A percentile compares a stretch with the other conserved stretches of the same genome.
These are phyloP conservation scores for Eutrigla gurnardus DNA, from an alignment of 2,797 vertebrate species.

Conservation along the genomic window DNA sequence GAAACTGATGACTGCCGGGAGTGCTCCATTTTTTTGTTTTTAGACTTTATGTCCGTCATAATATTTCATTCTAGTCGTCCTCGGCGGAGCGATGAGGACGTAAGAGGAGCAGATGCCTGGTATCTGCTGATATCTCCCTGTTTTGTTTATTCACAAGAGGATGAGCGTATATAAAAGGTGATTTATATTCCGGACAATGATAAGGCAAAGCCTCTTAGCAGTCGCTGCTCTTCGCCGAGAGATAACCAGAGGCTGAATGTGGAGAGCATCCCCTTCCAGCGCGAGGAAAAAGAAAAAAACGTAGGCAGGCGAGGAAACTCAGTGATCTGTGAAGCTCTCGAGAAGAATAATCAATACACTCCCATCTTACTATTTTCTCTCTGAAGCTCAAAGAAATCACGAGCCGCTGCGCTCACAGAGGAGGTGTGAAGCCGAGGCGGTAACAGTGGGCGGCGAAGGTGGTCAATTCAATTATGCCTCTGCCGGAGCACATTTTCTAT, in stretches of 20 bases:
- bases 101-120: conserved; percentile 10
- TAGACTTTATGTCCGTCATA: conserved; percentile 19
- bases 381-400: conserved; percentile 74
- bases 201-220: conserved; percentile 69
- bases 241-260: conserved; percentile 69
- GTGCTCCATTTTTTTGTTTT: conserved; percentile 13
- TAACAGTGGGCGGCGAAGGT: conserved; percentile 60
- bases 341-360: conserved; percentile 77
- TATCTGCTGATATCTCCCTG: conserved; percentile 24
- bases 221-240: conserved; percentile 40
- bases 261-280: conserved; percentile 45
- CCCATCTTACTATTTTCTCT: conserved; percentile 77
- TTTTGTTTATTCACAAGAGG: conserved; percentile 64
- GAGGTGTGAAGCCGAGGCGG: conserved; percentile 63
- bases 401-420: conserved; percentile 60
- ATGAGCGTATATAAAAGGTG: conserved; percentile 41
- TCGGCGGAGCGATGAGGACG: conserved; percentile 30
- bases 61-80: conserved; percentile 41
- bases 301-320: conserved; percentile 66
- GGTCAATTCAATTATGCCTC: conserved; percentile 79
- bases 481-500: conserved; percentile 68
- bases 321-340: conserved; percentile 69
- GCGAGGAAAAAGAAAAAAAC: conserved; percentile 31
- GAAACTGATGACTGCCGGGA: conserved; percentile 13
- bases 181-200: conserved; percentile 75